Conservation (phyloP, 2,888 invertebrate species). For the Elgonia sp. region DNA sequence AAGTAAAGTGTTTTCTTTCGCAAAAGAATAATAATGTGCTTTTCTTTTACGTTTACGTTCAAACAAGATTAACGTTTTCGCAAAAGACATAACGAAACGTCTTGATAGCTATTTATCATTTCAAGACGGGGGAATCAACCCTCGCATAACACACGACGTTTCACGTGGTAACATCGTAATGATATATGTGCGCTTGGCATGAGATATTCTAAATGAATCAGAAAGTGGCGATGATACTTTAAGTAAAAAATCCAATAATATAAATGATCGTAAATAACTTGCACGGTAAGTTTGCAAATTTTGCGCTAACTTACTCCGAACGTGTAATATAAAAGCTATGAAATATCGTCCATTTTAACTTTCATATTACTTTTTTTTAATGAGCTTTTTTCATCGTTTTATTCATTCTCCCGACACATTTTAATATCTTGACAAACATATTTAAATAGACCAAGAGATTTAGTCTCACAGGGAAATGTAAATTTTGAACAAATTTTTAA, state of each 20-base stretch:
- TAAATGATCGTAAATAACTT: conserved; percentile 8
- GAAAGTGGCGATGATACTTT: conserved; percentile 30
- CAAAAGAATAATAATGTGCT: conserved; percentile 33
- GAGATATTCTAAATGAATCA: conserved; percentile 22
- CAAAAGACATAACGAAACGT: conserved; percentile 34
- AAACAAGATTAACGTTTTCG: conserved; percentile 44
- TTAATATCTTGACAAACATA: background rate
- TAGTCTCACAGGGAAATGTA: too few species aligned
- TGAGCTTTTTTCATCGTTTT: background rate
- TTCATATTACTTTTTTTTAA: background rate
- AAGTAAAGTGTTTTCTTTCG: background rate
- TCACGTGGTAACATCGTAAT: conserved; percentile 7
- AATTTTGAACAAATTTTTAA: too few species aligned
- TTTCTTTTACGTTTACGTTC: conserved; percentile 31
- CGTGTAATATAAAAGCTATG: background rate
- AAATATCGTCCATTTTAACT: background rate
- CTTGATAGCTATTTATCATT: conserved; percentile 45
- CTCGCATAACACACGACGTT: background rate
- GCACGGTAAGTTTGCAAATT: background rate
- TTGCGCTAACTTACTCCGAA: background rate
- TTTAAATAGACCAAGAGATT: too few species aligned
- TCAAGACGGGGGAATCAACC: conserved; percentile 26
- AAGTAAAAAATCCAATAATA: conserved; percentile 28
- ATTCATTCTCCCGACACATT: background rate
- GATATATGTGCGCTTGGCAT: conserved; percentile 28